These are phyloP conservation scores for Stegana nigrithorax DNA, from an alignment of 2,888 invertebrate species.

Conservation along the genomic window DNA sequence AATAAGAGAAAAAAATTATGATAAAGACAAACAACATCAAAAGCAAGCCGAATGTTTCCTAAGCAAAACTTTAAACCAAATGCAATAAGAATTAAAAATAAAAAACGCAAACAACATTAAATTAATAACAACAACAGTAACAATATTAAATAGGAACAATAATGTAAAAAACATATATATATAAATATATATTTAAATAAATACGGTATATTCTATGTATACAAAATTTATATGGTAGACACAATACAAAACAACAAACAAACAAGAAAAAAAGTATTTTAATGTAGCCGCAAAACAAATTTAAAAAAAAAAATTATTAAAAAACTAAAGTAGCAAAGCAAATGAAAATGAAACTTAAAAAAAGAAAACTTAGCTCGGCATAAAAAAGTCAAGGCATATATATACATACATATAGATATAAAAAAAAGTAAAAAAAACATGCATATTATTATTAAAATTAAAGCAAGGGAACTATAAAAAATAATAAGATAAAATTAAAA, in stretches of 20 bases:
- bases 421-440: conserved; percentile 33
- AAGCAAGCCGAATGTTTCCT: conserved; percentile 14
- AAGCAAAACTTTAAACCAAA: conserved; percentile 17
- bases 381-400: conserved; percentile 30
- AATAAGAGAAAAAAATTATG: conserved; percentile 26
- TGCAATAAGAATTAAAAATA: conserved; percentile 13
- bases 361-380: conserved; percentile 34
- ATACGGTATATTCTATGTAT: conserved; percentile 40
- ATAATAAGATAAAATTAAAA: conserved; percentile 14
- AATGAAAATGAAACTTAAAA: conserved; percentile 25
- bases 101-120: not conserved
- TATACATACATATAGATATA: not conserved
- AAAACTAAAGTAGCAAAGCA: conserved; percentile 21
- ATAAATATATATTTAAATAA: conserved; percentile 52
- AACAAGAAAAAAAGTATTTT: conserved; percentile 4
- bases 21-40: not conserved
- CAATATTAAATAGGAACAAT: conserved; percentile 62
- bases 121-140: conserved; percentile 41
- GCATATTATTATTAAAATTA: conserved; percentile 51
- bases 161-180: conserved; percentile 49
- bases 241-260: conserved; percentile 23
- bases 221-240: conserved; percentile 34
- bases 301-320: conserved; percentile 31
- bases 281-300: conserved; percentile 22
- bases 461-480: conserved; percentile 35